Base-by-base conservation (phyloP, 2,113 vertebrate species). In the Mungos mungo region DNA sequence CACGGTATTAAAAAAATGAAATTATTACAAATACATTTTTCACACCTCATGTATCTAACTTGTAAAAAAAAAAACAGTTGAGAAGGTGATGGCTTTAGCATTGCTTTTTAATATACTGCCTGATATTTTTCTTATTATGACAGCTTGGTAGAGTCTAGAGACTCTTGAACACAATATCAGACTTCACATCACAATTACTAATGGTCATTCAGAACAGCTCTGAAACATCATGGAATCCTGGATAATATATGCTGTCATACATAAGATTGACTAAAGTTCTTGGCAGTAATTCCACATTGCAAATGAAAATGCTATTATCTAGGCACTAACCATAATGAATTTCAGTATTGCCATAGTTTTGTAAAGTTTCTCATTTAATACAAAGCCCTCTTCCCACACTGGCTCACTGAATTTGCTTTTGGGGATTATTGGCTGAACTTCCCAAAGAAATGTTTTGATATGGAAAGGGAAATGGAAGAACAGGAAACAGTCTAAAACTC, bases 401-500 rank as follows among this genome's bases (percentile, higher is more conserved):
- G 90, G 47, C 77, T 95, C 83, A 81, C 41, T 89, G 65, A 89
- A 92, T 97, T 91, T 50, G 74, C 66, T 50, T 82, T 2, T 63
- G 3, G 69, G 31, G 13, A 65, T 97, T 93, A 29, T 88, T 94
- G 83, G 92, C 79, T 14, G 16, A 0, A 13, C 27, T 38, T 96
- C 98, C 38, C 86, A 91, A 93, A 95, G 76, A 76, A 98, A 92
- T 66, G 83, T 63, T 88, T 92, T 94, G 83, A 88, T 92, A 82
- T 90, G 19, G 45, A 11, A 89, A 97, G 87, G 65, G 95, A 93
- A 94, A 96, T 14, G 18, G 68, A 97, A 95, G 97, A 87, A 47
- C 31, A 6, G 18, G 63, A 85, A 83, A 69, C 7, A 1, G 29
- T 45, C 52, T 96, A 45, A 97, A 66, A 23, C 66, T 86, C 68